These are phyloP conservation scores for Heloderma charlesbogerti DNA, from an alignment of 2,113 vertebrate genomes.

Conservation along the genomic window DNA sequence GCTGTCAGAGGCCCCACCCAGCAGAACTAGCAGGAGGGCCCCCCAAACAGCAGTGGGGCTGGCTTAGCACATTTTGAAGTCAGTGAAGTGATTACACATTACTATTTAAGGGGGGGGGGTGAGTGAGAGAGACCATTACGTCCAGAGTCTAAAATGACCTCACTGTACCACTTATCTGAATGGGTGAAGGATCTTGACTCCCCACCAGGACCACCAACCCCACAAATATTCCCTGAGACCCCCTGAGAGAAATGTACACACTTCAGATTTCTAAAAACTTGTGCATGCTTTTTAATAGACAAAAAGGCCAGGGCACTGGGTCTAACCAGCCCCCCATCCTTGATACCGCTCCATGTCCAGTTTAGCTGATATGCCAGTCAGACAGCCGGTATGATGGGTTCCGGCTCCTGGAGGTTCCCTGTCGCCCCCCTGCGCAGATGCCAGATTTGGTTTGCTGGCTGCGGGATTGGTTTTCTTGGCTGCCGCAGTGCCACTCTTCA, in stretches of 20 bases:
- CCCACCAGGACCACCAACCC: neutral
- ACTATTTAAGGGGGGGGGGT: too few species aligned
- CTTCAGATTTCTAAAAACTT: neutral
- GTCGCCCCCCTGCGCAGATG: rapidly evolving
- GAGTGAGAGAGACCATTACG: too few species aligned
- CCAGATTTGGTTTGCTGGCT: neutral
- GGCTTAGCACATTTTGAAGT: too few species aligned
- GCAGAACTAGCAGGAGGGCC: too few species aligned
- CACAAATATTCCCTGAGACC: neutral
- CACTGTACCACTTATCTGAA: neutral
- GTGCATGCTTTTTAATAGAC: neutral
- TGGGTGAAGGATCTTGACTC: neutral
- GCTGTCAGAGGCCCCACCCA: too few species aligned
- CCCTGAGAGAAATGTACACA: rapidly evolving
- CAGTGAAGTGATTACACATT: too few species aligned
- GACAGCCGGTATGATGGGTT: neutral
- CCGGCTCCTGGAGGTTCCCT: rapidly evolving
- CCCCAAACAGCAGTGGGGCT: too few species aligned
- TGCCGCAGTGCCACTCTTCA: rapidly evolving
- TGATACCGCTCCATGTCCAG: neutral
- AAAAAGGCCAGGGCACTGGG: neutral
- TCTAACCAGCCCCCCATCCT: neutral
- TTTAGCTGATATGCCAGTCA: neutral
- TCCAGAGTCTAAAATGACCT: too few species aligned
- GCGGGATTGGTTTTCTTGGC: conserved; percentile 23